Conservation (phyloP, 2,888 invertebrate genomes). For the Harmothoe impar region DNA sequence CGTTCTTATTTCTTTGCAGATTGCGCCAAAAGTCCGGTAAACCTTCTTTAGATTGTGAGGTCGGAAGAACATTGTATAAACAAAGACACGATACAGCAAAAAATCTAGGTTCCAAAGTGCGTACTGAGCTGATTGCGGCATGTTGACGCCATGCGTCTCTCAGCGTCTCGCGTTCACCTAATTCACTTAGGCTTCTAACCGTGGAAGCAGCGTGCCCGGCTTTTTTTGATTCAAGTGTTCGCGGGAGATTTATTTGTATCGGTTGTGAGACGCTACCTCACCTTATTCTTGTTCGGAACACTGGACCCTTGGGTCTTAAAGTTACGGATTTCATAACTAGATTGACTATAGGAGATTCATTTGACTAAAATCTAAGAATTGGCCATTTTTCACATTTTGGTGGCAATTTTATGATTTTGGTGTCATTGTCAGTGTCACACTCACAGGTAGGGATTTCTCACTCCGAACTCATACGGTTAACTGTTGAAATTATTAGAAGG, state of each 20-base stretch:
- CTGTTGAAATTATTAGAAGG: no score
- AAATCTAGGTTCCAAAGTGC: neutral
- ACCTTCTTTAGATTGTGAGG: neutral
- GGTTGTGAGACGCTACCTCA: neutral
- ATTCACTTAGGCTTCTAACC: constrained; percentile 32
- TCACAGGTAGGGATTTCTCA: no score
- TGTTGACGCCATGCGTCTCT: constrained; percentile 24
- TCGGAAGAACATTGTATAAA: neutral
- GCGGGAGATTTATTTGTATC: neutral
- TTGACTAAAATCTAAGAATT: no score
- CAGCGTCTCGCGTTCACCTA: constrained; percentile 39
- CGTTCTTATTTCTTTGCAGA: constrained; percentile 54
- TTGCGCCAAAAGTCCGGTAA: neutral
- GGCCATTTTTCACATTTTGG: no score
- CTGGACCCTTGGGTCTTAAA: no score
- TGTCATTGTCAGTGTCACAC: no score
- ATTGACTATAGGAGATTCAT: no score
- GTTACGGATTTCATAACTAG: no score
- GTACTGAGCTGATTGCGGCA: neutral
- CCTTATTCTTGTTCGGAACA: no score
- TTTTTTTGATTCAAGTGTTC: neutral
- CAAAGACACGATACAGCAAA: neutral
- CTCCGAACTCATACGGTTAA: no score
- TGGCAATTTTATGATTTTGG: no score
- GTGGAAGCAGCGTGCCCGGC: constrained; percentile 28